Evolutionary conservation across 1,140 invertebrate genomes (phyloP).

Genomic region (Plutomurus gul): DNA sequence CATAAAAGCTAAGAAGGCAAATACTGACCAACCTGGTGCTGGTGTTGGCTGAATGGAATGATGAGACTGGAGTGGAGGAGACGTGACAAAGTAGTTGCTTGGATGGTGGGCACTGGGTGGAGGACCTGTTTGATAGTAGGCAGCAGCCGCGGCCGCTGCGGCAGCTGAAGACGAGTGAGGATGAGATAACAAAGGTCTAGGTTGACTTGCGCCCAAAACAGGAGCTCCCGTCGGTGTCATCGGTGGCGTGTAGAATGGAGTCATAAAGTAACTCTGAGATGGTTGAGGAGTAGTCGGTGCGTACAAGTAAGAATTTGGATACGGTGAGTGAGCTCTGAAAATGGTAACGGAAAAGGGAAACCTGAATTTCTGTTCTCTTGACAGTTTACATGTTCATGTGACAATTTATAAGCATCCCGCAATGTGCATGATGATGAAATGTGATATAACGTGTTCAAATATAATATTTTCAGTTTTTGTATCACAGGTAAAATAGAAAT

Average conservation of each 20-base stretch:
- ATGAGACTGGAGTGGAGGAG: slow-evolving; percentile 43
- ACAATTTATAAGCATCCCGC: too few relatives aligned
- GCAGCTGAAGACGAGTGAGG: slow-evolving; percentile 13
- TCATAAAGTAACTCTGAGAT: slow-evolving; percentile 49
- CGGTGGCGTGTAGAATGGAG: slow-evolving; percentile 50
- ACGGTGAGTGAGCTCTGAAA: slow-evolving; percentile 50
- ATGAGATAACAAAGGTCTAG: slow-evolving; percentile 40
- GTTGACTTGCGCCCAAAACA: slow-evolving; percentile 33
- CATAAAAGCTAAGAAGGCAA: slow-evolving; percentile 31
- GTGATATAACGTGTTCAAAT: too few relatives aligned
- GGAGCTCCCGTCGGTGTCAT: slow-evolving; percentile 42
- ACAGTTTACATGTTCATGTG: slow-evolving; percentile 12
- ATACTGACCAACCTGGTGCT: slow-evolving; percentile 55
- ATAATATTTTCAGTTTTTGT: too few relatives aligned
- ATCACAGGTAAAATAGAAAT: too few relatives aligned
- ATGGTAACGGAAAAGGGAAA: neutral
- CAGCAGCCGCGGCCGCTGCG: slow-evolving; percentile 36
- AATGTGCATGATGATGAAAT: too few relatives aligned
- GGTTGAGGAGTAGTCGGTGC: slow-evolving; percentile 43
- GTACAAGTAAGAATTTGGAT: slow-evolving; percentile 48
- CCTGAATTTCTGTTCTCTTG: neutral
- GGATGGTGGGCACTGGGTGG: slow-evolving; percentile 27
- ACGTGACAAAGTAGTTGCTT: slow-evolving; percentile 40
- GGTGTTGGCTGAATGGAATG: slow-evolving; percentile 47
- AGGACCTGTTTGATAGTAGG: slow-evolving; percentile 40